Conservation (phyloP, 2,888 invertebrate species). For the Oscheius sp. region DNA sequence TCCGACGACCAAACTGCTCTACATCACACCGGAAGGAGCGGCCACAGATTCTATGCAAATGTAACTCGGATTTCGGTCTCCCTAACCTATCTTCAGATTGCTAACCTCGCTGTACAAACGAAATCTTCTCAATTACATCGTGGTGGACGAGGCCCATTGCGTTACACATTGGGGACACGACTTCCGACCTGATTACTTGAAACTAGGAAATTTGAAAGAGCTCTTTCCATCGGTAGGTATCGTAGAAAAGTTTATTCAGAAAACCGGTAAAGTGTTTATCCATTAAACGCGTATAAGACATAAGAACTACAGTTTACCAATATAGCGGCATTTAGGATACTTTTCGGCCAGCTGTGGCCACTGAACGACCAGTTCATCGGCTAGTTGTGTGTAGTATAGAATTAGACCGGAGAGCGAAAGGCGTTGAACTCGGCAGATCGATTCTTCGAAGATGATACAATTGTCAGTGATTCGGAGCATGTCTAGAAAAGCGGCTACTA, state of each 20-base stretch:
- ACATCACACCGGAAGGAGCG: slow-evolving; percentile 96
- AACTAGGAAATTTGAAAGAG: slow-evolving; percentile 82
- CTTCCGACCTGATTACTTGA: slow-evolving; percentile 90
- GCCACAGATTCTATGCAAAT: slow-evolving; percentile 79
- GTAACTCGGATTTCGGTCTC: slow-evolving; percentile 7
- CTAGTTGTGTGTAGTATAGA: slow-evolving; percentile 81
- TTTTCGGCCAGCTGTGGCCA: slow-evolving; percentile 85
- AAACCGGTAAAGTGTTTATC: not conserved
- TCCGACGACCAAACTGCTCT: slow-evolving; percentile 86
- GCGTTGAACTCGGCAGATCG: slow-evolving; percentile 89
- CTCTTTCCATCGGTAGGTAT: slow-evolving; percentile 79
- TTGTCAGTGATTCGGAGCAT: slow-evolving; percentile 74
- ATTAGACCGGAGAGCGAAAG: slow-evolving; percentile 87
- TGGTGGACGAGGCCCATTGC: slow-evolving; percentile 97
- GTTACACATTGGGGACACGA: slow-evolving; percentile 99
- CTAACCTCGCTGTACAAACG: slow-evolving; percentile 72
- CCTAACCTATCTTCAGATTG: slow-evolving; percentile 20
- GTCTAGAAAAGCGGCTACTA: slow-evolving; percentile 82
- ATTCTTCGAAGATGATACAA: slow-evolving; percentile 89
- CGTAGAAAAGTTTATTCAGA: not conserved
- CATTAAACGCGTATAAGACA: not conserved
- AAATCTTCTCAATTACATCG: slow-evolving; percentile 87
- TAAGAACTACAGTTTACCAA: slow-evolving; percentile 27
- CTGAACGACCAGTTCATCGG: slow-evolving; percentile 89
- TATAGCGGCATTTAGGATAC: slow-evolving; percentile 77